Evolutionary conservation across 2,888 invertebrate genomes (phyloP), one percentile per base, ranked within the genome.

Genomic region (Drosophila testacea): DNA sequence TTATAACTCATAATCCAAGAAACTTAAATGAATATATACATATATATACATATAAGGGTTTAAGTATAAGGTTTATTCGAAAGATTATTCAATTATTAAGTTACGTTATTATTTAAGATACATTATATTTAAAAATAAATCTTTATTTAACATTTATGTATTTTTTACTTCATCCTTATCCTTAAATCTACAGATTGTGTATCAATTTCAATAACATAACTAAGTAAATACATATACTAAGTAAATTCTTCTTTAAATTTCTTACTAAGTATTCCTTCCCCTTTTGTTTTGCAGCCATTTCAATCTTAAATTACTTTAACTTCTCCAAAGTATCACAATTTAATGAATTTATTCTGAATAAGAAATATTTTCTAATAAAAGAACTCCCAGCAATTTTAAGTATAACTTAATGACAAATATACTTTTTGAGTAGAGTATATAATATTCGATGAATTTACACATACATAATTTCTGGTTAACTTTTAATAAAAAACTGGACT

Each of bases 401-500:
- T 7, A 36, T 36, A 22, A 36, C 4, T n/a, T 22, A 22, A 27
- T 7, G 32, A 6, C 6, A 32, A 32, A 6, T 32, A 32, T 7
- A 11, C 38, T 38, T 9, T 6, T 22, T 6, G 1, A 22, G 6
- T 27, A 57, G 73, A 1, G 71, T 55, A 59, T 72, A 39, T 6
- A 28, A 1, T 0, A 30, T 57, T 38, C 64, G 36, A 56, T 28
- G 16, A 11, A 6, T 10, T 11, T 36, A 2, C 1, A 48, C 6
- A 10, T 9, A 22, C 0, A 4, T 13, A 9, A 6, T 38, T 54
- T 34, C 44, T 47, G 22, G 41, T 64, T 54, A 16, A 28, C 70
- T 88, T 88, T 82, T 36, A 85, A 88, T 83, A 85, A 74, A 88
- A 88, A 74, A 85, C 64, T 87, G 64, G 73, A 73, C 69, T 71